Conservation (phyloP, 2,797 vertebrate genomes). For the Eleutherodactylus coqui region DNA sequence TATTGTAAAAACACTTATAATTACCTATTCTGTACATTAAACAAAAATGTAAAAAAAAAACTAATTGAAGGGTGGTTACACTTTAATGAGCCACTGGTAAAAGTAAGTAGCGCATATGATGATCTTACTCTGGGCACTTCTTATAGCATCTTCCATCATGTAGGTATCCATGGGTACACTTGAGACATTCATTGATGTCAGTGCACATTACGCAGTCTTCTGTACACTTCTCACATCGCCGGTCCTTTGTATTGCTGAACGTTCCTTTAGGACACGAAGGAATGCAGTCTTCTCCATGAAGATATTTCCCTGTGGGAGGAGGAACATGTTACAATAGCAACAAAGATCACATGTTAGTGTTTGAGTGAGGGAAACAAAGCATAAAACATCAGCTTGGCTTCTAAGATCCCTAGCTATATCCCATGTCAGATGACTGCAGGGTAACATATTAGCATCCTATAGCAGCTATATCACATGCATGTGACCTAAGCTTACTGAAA, state of each 20-base stretch:
- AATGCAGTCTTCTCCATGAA: conserved; percentile 74
- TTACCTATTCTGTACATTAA: too few species aligned
- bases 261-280: conserved; percentile 78
- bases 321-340: conserved; percentile 5
- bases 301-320: conserved; percentile 69
- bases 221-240: conserved; percentile 79
- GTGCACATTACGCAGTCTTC: conserved; percentile 76
- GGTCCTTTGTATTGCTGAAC: conserved; percentile 75
- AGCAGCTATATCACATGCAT: too few species aligned
- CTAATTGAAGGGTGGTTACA: too few species aligned
- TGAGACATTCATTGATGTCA: conserved; percentile 72
- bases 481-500: too few species aligned
- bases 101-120: not conserved
- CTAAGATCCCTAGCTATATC: not conserved
- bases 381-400: not conserved
- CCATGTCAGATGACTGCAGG: too few species aligned
- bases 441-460: too few species aligned
- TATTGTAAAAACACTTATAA: too few species aligned
- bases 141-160: conserved; percentile 81
- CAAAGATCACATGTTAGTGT: not conserved
- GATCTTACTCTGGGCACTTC: conserved; percentile 80
- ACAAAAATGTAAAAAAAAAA: too few species aligned
- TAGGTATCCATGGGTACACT: conserved; percentile 79
- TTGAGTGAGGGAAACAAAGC: not conserved
- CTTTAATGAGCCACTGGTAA: too few species aligned